Percentiles rank a stretch among this genome's conserved stretches.
These are phyloP conservation scores for Pocillopora damicornis DNA, from an alignment of 64 coral and sea anemone species.

Conservation along the genomic window DNA sequence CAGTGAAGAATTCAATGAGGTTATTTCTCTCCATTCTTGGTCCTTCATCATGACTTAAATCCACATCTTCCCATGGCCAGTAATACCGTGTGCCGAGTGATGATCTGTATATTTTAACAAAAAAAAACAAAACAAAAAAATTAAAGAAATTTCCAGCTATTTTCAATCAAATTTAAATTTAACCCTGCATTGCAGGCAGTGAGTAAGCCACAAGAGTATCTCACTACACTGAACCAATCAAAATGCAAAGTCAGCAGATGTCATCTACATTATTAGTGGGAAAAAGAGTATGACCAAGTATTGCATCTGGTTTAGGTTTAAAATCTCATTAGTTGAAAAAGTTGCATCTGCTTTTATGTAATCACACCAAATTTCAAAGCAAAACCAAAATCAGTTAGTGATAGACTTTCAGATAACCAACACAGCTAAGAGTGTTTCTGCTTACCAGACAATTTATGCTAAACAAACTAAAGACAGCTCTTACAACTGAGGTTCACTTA, in stretches of 20 bases:
- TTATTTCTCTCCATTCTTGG: constrained; percentile 10
- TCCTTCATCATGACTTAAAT: constrained; percentile 4
- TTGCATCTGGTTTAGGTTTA: too few species aligned
- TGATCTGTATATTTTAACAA: constrained; percentile 4
- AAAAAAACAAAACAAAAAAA: neutral
- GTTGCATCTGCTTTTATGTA: too few species aligned
- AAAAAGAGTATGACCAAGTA: too few species aligned
- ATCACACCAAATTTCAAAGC: neutral
- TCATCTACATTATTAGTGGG: too few species aligned
- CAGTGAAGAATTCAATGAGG: constrained; percentile 28
- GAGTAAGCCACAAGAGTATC: too few species aligned
- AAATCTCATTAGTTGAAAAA: too few species aligned
- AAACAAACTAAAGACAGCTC: neutral
- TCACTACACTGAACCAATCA: too few species aligned
- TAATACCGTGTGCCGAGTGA: constrained; percentile 44
- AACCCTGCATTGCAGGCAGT: too few species aligned
- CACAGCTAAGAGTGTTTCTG: neutral
- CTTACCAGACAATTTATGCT: neutral
- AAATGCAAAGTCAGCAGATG: too few species aligned
- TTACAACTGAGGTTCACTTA: constrained; percentile 33
- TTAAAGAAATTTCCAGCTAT: neutral
- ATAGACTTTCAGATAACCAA: neutral
- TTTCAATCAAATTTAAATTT: too few species aligned
- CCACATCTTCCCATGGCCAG: constrained; percentile 43
- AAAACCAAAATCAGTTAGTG: neutral